phyloP scores from a whole-genome alignment of 2,113 vertebrate genomes.

The Oostethus manadensis region DNA sequence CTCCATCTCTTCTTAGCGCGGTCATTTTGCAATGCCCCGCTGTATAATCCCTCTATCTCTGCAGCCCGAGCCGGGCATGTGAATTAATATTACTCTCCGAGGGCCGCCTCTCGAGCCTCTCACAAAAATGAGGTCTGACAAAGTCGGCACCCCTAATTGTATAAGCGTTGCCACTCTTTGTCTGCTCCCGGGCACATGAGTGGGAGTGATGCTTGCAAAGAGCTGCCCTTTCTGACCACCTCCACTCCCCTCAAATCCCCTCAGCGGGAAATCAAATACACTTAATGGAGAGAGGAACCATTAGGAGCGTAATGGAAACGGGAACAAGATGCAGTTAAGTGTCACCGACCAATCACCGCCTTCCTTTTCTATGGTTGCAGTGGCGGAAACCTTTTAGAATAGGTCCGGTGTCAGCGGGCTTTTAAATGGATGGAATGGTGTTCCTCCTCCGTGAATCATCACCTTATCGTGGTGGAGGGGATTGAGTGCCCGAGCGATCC shows the following conservation, averaged over 20 bases:
- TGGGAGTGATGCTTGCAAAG: conserved; percentile 49
- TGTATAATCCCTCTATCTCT: conserved; percentile 51
- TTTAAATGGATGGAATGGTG: conserved; percentile 26
- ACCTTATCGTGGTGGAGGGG: no score
- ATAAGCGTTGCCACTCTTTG: conserved; percentile 59
- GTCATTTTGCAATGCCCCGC: conserved; percentile 43
- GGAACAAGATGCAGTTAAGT: conserved; percentile 51
- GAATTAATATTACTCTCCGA: conserved; percentile 61
- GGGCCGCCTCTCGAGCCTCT: conserved; percentile 56
- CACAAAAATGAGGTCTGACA: conserved; percentile 65
- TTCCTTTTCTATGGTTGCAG: conserved; percentile 33
- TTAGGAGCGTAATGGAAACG: conserved; percentile 62
- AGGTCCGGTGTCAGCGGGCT: conserved; percentile 40
- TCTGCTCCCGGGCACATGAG: conserved; percentile 48
- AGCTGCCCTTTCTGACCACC: conserved; percentile 54
- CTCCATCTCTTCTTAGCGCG: conserved; percentile 32
- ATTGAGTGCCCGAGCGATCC: no score
- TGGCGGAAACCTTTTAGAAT: conserved; percentile 40
- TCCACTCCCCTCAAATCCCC: conserved; percentile 32
- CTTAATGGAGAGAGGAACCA: conserved; percentile 70
- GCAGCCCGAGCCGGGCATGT: conserved; percentile 29
- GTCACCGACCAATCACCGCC: conserved; percentile 51
- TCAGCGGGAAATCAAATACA: conserved; percentile 70
- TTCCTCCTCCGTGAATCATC: no score
- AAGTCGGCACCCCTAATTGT: conserved; percentile 60